A percentile compares a stretch with the other conserved stretches of the same genome.
These are phyloP conservation scores for Gallinago jamesoni DNA, from an alignment of 2,113 vertebrate species.

Conservation along the genomic window DNA sequence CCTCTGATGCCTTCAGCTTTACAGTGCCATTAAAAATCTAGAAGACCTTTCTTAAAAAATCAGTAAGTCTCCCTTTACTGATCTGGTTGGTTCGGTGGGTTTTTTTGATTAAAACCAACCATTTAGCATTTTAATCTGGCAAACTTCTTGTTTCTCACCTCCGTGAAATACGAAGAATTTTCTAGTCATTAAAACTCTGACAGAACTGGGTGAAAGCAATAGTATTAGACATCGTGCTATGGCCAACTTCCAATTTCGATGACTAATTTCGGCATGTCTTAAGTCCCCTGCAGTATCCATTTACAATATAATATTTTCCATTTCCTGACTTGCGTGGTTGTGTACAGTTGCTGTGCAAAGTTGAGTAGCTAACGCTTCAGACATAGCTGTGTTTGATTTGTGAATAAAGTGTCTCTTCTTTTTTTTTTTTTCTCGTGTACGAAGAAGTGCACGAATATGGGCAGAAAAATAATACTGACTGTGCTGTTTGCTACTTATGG, in stretches of 20 bases:
- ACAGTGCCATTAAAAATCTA: background rate
- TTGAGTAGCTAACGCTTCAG: background rate
- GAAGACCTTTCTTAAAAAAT: background rate
- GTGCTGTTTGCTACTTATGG: background rate
- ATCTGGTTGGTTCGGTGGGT: background rate
- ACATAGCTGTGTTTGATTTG: background rate
- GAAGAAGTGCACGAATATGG: background rate
- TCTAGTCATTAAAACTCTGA: slow-evolving; percentile 21
- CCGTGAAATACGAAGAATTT: background rate
- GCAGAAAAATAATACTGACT: background rate
- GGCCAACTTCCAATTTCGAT: slow-evolving; percentile 52
- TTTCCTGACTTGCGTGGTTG: slow-evolving; percentile 57
- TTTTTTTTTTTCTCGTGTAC: background rate
- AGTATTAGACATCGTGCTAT: background rate
- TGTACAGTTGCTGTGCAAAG: slow-evolving; percentile 21
- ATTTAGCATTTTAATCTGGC: background rate
- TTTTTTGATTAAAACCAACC: background rate
- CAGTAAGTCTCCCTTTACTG: background rate
- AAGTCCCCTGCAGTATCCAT: slow-evolving; percentile 60
- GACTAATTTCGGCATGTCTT: slow-evolving; percentile 61
- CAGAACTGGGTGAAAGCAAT: background rate
- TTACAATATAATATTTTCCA: slow-evolving; percentile 66
- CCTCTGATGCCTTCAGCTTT: background rate
- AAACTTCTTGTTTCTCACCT: background rate
- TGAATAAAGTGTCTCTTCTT: slow-evolving; percentile 1